phyloP scores from a whole-genome alignment of 92 coral and sea anemone species.

The Isaurus tuberculatus region DNA sequence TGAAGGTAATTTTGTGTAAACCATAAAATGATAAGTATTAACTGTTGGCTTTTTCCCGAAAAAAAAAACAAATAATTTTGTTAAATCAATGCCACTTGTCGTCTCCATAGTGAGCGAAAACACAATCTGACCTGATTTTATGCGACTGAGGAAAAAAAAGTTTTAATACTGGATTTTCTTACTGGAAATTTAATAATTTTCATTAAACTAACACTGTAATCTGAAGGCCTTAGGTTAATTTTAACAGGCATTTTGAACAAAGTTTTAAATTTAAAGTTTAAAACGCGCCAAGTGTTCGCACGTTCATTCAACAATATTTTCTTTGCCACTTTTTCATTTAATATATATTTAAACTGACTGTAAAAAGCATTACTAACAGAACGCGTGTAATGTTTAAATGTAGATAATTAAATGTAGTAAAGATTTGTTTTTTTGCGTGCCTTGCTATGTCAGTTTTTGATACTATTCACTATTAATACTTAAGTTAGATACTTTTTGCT shows the following conservation, averaged over 20 bases:
- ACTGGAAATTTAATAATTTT: too few species aligned
- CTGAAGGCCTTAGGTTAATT: not conserved
- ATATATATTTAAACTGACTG: too few species aligned
- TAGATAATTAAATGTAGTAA: not conserved
- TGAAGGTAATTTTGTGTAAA: constrained; percentile 20
- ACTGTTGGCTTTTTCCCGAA: not conserved
- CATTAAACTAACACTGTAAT: not conserved
- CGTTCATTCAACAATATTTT: not conserved
- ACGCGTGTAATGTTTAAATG: not conserved
- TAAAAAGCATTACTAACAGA: not conserved
- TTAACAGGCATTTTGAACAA: not conserved
- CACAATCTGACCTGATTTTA: not conserved
- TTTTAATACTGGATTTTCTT: too few species aligned
- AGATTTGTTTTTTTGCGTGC: not conserved
- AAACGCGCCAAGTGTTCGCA: not conserved
- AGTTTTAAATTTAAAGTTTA: too few species aligned
- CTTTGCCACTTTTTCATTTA: too few species aligned
- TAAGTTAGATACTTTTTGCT: constrained; percentile 7
- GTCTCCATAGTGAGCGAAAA: constrained; percentile 48
- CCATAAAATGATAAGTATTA: not conserved
- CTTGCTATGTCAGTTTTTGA: not conserved
- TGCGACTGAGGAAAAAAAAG: too few species aligned
- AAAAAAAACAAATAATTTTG: not conserved
- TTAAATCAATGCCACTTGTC: not conserved
- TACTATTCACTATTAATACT: not conserved